Evolutionary conservation across 2,113 vertebrate genomes (phyloP).

Genomic region (Ciconia boyciana): DNA sequence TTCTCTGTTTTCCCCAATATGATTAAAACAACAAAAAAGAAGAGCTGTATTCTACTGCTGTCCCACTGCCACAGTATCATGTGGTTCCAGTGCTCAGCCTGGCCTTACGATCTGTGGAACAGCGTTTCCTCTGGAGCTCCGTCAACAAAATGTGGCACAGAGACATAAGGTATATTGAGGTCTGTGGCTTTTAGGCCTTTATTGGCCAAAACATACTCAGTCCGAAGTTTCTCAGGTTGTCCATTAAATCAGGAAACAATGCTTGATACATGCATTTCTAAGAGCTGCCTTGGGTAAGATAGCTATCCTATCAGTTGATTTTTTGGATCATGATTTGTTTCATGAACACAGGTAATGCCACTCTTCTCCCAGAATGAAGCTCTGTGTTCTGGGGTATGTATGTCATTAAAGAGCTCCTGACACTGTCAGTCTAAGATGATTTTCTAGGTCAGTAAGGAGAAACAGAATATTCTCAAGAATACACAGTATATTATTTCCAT

Average conservation of each 20-base stretch:
- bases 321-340: background rate
- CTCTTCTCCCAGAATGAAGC: background rate
- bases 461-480: background rate
- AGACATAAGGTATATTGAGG: no score
- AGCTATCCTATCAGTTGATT: background rate
- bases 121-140: background rate
- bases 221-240: background rate
- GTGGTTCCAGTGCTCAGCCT: background rate
- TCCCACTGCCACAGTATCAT: accelerated
- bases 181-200: background rate
- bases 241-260: background rate
- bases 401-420: background rate
- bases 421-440: background rate
- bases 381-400: background rate
- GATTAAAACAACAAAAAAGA: background rate
- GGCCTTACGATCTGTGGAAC: background rate
- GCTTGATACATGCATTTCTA: background rate
- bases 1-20: background rate
- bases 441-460: background rate
- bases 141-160: background rate
- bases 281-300: background rate
- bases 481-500: background rate
- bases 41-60: background rate
- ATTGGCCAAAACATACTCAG: background rate
- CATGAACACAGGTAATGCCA: background rate